Evolutionary conservation across 2,797 vertebrate genomes (phyloP).

Genomic region (Rhodeus uyekii): DNA sequence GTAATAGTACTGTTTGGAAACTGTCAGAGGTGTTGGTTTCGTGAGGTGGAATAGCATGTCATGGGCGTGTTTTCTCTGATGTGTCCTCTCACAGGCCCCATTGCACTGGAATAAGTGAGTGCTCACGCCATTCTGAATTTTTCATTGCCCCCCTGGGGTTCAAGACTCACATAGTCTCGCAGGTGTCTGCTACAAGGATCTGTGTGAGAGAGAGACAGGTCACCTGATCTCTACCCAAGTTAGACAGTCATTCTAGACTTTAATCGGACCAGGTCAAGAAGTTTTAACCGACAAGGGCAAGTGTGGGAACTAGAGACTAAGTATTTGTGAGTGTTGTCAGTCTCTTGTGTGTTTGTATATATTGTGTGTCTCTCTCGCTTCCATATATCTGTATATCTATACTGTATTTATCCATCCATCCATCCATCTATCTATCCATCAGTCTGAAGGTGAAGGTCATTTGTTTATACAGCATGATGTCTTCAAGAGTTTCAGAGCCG

Average conservation of each 20-base stretch:
- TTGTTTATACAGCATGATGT: constrained; percentile 28
- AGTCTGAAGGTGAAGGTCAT: not conserved
- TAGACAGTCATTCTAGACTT: constrained; percentile 37
- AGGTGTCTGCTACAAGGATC: constrained; percentile 39
- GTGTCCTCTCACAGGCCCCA: constrained; percentile 18
- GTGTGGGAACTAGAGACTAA: constrained; percentile 30
- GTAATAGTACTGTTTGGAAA: constrained; percentile 5
- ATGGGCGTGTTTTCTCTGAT: not conserved
- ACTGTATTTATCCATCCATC: too few relatives aligned
- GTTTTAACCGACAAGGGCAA: constrained; percentile 34
- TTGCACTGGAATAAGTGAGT: constrained; percentile 46
- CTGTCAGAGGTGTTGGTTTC: constrained; percentile 13
- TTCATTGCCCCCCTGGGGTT: constrained; percentile 65
- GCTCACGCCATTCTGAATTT: constrained; percentile 66
- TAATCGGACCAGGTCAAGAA: constrained; percentile 13
- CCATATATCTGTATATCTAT: too few relatives aligned
- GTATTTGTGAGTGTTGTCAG: not conserved
- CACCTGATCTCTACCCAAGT: constrained; percentile 40
- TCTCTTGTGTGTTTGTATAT: not conserved
- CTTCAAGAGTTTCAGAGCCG: constrained; percentile 34
- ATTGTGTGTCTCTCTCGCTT: too few relatives aligned
- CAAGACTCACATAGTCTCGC: constrained; percentile 26
- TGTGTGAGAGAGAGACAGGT: constrained; percentile 28
- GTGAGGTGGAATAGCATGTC: not conserved
- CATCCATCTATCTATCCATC: not conserved